These are phyloP conservation scores for Mesocentrotus franciscanus DNA, from an alignment of 53 echinoderm and acorn worm species.

Conservation along the genomic window DNA sequence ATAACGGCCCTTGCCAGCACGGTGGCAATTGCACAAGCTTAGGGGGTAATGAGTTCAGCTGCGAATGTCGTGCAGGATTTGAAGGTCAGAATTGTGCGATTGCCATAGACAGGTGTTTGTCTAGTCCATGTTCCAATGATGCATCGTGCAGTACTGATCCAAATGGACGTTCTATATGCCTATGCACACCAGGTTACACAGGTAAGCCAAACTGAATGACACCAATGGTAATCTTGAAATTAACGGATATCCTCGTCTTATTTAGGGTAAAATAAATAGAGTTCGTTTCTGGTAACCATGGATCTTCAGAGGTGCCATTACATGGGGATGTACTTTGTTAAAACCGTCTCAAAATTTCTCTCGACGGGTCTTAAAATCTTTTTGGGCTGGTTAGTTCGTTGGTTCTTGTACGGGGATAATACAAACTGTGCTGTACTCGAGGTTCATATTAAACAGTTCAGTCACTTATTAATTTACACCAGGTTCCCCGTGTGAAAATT, in stretches of 20 bases:
- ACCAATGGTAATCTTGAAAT: too few relatives aligned
- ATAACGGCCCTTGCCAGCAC: slow-evolving; percentile 30
- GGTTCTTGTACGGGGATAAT: too few relatives aligned
- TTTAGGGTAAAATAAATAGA: neutral
- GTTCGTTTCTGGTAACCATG: too few relatives aligned
- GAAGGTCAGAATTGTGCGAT: slow-evolving; percentile 72
- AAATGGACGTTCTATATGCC: neutral
- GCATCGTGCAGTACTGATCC: slow-evolving; percentile 58
- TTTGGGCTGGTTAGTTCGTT: too few relatives aligned
- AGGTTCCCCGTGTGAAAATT: too few relatives aligned
- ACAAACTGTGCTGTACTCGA: too few relatives aligned
- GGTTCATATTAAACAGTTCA: too few relatives aligned
- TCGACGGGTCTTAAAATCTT: too few relatives aligned
- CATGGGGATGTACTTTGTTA: too few relatives aligned
- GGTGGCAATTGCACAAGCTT: slow-evolving; percentile 22
- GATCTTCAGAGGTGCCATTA: too few relatives aligned
- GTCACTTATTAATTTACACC: neutral
- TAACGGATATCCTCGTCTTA: neutral
- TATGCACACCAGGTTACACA: slow-evolving; percentile 22
- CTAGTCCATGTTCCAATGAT: slow-evolving; percentile 72
- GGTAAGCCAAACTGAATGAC: slow-evolving; percentile 3
- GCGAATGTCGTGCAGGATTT: slow-evolving; percentile 73
- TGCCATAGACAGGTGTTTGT: slow-evolving; percentile 67
- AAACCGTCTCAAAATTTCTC: too few relatives aligned
- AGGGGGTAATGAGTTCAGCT: slow-evolving; percentile 70